Conservation (phyloP, 2,113 vertebrate genomes). For the Malurus alboscapulatus region DNA sequence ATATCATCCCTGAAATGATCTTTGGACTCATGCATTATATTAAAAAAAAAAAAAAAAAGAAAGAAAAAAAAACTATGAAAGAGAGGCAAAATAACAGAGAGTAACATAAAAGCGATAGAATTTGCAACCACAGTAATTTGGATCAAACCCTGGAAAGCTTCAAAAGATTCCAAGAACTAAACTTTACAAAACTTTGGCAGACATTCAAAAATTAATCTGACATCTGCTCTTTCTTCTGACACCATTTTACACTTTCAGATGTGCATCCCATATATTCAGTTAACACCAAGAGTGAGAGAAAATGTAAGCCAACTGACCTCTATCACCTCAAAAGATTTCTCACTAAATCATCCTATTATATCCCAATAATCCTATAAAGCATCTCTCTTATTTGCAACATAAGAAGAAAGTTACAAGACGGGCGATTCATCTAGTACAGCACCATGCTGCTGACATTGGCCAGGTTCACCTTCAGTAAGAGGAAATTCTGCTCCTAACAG, state of each 20-base stretch:
- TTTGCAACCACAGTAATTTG: conserved; percentile 33
- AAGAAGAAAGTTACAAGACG: conserved; percentile 1
- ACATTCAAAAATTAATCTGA: conserved; percentile 42
- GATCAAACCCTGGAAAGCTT: conserved; percentile 28
- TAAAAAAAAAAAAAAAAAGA: not conserved
- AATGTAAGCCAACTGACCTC: conserved; percentile 37
- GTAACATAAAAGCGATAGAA: conserved; percentile 5
- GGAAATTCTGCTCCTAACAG: not conserved
- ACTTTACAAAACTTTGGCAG: not conserved
- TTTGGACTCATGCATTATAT: not conserved
- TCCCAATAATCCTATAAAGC: conserved; percentile 29
- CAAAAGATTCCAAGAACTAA: conserved; percentile 28
- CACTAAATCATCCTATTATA: conserved; percentile 25
- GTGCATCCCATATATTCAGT: not conserved
- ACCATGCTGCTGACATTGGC: not conserved
- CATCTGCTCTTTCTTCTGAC: conserved; percentile 21
- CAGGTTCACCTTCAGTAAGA: not conserved
- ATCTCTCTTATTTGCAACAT: conserved; percentile 22
- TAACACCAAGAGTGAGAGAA: conserved; percentile 14
- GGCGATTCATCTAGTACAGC: not conserved
- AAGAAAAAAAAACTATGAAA: not conserved
- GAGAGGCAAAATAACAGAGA: conserved; percentile 7
- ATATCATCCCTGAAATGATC: not conserved
- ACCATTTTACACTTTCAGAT: not conserved
- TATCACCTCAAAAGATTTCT: not conserved